Base-by-base conservation (phyloP, 1,140 invertebrate species). In the Diuraphis noxia region DNA sequence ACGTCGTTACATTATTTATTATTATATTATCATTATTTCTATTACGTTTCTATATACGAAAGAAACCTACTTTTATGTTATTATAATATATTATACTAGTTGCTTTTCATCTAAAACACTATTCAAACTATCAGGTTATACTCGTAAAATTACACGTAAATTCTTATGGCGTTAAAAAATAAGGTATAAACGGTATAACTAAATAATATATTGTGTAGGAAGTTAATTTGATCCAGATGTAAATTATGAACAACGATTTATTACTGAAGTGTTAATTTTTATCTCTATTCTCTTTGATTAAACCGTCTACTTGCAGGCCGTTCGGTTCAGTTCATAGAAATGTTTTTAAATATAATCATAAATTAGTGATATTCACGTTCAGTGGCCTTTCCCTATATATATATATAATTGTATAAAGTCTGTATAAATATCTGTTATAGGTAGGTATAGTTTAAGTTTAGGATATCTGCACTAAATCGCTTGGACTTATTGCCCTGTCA, bases 201-300 rank as follows among this genome's bases (percentile, higher is more conserved):
- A 17, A 17, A 72, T 72, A 34, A 84, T 43, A 43, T 49, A 46
- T 46, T 41, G 82, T 41, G 82, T 84, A 84, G 82, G 82, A 84
- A 43, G 41, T 49, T 49, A 49, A 86, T 86, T 86, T 23, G 84
- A 86, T 49, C 84, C 7, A 86, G 41, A 23, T 23, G 30, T 86
- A 49, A 36, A 84, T 84, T 30, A 84, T 46, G 21, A 43, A 84
- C n/a, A 19, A 84, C 84, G 41, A 86, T 86, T 86, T 86, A 86
- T 86, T 49, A 34, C 84, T n/a, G n/a, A 86, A 86, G 43, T 41
- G 84, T 85, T 85, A 86, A 49, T 86, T n/a, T 23, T 82, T 41
- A 21, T 43, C 9, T 82, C 43, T n/a, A n/a, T n/a, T 49, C 21
- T 21, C 43, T 86, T 86, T 36, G 84, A 36, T 49, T 86, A 86